Evolutionary conservation across 2,888 invertebrate genomes (phyloP), one percentile per base, ranked within the genome.

Genomic region (Polia nebulosa): DNA sequence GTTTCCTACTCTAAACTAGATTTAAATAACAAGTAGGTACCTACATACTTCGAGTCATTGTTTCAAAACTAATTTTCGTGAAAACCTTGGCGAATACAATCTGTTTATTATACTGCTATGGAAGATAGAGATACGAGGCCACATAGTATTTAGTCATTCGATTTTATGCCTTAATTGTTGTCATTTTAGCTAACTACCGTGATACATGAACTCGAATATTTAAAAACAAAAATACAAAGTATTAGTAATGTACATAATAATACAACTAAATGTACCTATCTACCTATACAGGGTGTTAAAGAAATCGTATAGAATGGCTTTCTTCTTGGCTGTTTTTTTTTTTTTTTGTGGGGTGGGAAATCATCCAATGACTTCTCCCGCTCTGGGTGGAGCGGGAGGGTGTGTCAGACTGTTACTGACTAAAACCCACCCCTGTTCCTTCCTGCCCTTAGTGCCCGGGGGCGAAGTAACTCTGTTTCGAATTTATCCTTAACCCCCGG

Each of bases 81-180:
- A 49, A 49, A 64, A 34, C 47, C 47, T 55, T 36, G 27, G 2
- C 2, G 1, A 32, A 29, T 34, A 34, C 17, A 29, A 29, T n/a
- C 22, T 11, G 17, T 36, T 32, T 29, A 44, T 63, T 53, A 29
- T 39, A 20, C 9, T 41, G 41, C 22, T 47, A 22, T 20, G 3
- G 20, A 45, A 70, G 29, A 57, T 20, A 39, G 6, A 39, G 2
- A 44, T 63, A 9, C 56, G 44, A 66, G 70, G 56, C 8, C 17
- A 6, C 0, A 20, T 17, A 27, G 15, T 7, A 34, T 32, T 25
- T n/a, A 39, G 27, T 20, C 44, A 25, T 32, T 39, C 13, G 6
- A 32, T 34, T 34, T 47, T 55, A 44, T 55, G 27, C 8, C 39
- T 29, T 39, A 34, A 34, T 62, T 53, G 15, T 47, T 41, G 22